A percentile compares a stretch with the other conserved stretches of the same genome.
These are phyloP conservation scores for Hyposoter didymator DNA, from an alignment of 2,888 invertebrate genomes.

Conservation along the genomic window DNA sequence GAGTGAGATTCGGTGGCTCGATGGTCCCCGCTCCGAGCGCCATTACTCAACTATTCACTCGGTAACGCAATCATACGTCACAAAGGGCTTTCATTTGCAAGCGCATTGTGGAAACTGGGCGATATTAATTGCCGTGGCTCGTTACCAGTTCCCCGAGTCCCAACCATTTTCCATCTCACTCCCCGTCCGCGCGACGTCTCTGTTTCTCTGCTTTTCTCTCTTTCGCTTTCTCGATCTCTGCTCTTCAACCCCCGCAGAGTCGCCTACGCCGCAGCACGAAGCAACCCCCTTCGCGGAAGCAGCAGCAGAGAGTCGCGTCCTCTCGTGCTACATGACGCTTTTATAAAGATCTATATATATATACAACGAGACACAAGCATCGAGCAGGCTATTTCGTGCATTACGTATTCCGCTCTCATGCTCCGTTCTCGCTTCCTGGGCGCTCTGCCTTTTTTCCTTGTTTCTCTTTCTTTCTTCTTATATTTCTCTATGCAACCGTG, in stretches of 20 bases:
- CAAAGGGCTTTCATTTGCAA: slow-evolving; percentile 85
- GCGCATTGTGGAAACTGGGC: slow-evolving; percentile 84
- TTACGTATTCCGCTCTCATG: slow-evolving; percentile 83
- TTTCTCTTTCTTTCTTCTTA: slow-evolving; percentile 54
- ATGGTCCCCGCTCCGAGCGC: slow-evolving; percentile 79
- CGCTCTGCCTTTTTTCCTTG: slow-evolving; percentile 61
- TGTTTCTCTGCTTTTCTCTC: slow-evolving; percentile 44
- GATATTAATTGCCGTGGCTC: slow-evolving; percentile 85
- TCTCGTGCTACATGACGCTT: slow-evolving; percentile 47
- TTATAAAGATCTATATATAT: slow-evolving; percentile 11
- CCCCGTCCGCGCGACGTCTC: background rate
- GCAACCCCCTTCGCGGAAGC: slow-evolving; percentile 49
- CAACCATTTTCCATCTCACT: slow-evolving; percentile 50
- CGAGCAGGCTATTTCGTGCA: slow-evolving; percentile 77
- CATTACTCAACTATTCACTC: slow-evolving; percentile 84
- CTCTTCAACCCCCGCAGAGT: slow-evolving; percentile 61
- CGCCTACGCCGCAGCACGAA: slow-evolving; percentile 51
- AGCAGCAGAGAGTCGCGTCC: slow-evolving; percentile 40
- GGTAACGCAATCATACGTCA: slow-evolving; percentile 84
- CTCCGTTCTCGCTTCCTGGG: slow-evolving; percentile 71
- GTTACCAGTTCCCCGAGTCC: slow-evolving; percentile 79
- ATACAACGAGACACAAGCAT: slow-evolving; percentile 12
- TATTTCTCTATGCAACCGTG: slow-evolving; percentile 74
- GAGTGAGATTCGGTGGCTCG: slow-evolving; percentile 76
- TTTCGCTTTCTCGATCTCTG: slow-evolving; percentile 48